These are phyloP conservation scores for Solenopsis invicta DNA, from an alignment of 1,140 invertebrate genomes.

Conservation along the genomic window DNA sequence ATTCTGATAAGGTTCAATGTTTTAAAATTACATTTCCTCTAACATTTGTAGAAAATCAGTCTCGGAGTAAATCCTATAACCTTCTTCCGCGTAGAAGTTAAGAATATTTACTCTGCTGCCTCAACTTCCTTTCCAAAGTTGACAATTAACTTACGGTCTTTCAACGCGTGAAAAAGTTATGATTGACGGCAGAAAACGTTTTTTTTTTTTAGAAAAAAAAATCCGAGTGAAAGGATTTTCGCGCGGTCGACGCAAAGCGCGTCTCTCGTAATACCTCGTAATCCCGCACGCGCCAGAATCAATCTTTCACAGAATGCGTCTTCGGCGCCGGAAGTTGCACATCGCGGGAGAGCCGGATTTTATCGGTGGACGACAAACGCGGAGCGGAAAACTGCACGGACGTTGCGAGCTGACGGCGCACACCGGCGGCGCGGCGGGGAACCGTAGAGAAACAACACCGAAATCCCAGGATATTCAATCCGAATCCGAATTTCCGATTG, in stretches of 20 bases:
- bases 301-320: constrained; percentile 35
- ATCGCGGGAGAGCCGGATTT: constrained; percentile 13
- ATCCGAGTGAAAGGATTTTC: constrained; percentile 34
- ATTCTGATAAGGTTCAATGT: too few relatives aligned
- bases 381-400: constrained; percentile 13
- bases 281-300: constrained; percentile 31
- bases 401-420: too few relatives aligned
- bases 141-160: too few relatives aligned
- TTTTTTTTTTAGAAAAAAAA: not conserved
- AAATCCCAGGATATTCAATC: constrained; percentile 55
- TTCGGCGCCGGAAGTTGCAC: constrained; percentile 25
- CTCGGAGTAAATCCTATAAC: too few relatives aligned
- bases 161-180: not conserved
- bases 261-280: constrained; percentile 34
- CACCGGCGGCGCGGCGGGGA: too few relatives aligned
- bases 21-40: too few relatives aligned
- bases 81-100: too few relatives aligned
- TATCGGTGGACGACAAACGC: constrained; percentile 15
- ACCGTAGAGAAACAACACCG: not conserved
- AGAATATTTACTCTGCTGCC: too few relatives aligned
- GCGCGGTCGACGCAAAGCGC: not conserved
- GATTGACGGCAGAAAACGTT: not conserved
- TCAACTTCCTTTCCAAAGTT: not conserved
- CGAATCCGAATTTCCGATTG: constrained; percentile 61
- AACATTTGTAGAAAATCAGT: too few relatives aligned